These are phyloP conservation scores for Scolanthus callimorphus DNA, from an alignment of 92 coral and sea anemone genomes.

Conservation along the genomic window DNA sequence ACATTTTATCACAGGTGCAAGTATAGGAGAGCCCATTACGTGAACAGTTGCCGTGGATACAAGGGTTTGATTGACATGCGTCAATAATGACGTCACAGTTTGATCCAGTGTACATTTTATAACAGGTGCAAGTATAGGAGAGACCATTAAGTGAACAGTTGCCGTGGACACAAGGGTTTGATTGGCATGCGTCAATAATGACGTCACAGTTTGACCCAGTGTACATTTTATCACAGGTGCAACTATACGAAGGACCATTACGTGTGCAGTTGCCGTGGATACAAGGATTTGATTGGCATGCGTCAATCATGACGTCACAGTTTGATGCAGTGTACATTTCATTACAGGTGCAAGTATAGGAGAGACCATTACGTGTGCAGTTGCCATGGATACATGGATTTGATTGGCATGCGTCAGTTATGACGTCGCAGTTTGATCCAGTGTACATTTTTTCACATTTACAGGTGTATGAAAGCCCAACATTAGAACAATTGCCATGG, in stretches of 20 bases:
- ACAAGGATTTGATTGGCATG: conserved; percentile 48
- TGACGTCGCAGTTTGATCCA: conserved; percentile 10
- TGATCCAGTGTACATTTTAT: conserved; percentile 56
- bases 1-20: conserved; percentile 53
- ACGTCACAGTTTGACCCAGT: conserved; percentile 7
- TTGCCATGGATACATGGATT: conserved; percentile 39
- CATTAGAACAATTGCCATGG: neutral
- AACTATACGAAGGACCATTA: neutral
- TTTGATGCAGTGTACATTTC: conserved; percentile 38
- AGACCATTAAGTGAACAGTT: conserved; percentile 54
- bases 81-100: too few relatives aligned
- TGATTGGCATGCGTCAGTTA: conserved; percentile 17
- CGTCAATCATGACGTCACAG: conserved; percentile 33
- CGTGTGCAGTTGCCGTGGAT: neutral
- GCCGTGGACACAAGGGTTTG: conserved; percentile 37
- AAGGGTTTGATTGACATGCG: too few relatives aligned
- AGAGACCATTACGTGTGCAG: conserved; percentile 11
- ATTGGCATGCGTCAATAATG: conserved; percentile 21
- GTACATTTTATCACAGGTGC: neutral
- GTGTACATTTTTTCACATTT: neutral
- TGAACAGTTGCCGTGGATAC: too few relatives aligned
- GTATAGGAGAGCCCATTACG: too few relatives aligned
- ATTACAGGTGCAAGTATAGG: conserved; percentile 35
- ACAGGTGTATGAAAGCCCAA: neutral
- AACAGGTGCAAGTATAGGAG: too few relatives aligned